Evolutionary conservation across 2,797 vertebrate species (phyloP).

Genomic region (Philypnodon macrostomus): DNA sequence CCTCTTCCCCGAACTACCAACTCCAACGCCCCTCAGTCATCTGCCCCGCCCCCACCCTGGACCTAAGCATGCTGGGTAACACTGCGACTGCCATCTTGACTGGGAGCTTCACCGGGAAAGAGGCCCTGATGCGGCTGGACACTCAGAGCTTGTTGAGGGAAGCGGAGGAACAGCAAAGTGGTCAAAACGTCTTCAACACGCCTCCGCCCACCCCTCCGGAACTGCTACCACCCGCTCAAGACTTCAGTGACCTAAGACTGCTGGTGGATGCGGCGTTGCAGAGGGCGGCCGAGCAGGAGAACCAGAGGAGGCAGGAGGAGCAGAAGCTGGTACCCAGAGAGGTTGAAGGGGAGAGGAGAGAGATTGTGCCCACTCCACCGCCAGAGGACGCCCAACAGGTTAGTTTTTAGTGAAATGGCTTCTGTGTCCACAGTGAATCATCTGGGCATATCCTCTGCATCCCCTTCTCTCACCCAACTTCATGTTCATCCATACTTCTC

Average conservation of each 20-base stretch:
- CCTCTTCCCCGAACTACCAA: conserved; percentile 28
- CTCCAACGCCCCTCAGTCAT: conserved; percentile 72
- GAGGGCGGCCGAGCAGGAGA: conserved; percentile 88
- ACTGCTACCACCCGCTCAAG: conserved; percentile 80
- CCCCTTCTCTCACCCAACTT: no score
- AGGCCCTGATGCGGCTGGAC: conserved; percentile 76
- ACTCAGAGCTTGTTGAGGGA: conserved; percentile 69
- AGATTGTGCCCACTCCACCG: conserved; percentile 45
- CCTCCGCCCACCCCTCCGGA: conserved; percentile 89
- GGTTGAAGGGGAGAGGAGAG: conserved; percentile 20
- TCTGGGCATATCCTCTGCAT: no score
- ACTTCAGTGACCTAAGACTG: conserved; percentile 90
- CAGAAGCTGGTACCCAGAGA: conserved; percentile 2
- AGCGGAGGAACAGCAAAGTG: conserved; percentile 42
- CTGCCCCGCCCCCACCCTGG: conserved; percentile 77
- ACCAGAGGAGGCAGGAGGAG: conserved; percentile 44
- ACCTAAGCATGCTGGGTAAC: conserved; percentile 82
- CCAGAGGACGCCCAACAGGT: conserved; percentile 55
- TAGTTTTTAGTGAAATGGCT: neutral
- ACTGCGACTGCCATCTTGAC: conserved; percentile 81
- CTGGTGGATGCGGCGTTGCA: conserved; percentile 89
- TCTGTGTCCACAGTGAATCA: no score
- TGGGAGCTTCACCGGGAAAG: conserved; percentile 65
- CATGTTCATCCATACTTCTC: no score
- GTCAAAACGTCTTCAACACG: conserved; percentile 83